Percentiles rank a stretch among this genome's conserved stretches.
phyloP scores from a whole-genome alignment of 2,113 vertebrate genomes.

The Cryptomyrus ogoouensis region DNA sequence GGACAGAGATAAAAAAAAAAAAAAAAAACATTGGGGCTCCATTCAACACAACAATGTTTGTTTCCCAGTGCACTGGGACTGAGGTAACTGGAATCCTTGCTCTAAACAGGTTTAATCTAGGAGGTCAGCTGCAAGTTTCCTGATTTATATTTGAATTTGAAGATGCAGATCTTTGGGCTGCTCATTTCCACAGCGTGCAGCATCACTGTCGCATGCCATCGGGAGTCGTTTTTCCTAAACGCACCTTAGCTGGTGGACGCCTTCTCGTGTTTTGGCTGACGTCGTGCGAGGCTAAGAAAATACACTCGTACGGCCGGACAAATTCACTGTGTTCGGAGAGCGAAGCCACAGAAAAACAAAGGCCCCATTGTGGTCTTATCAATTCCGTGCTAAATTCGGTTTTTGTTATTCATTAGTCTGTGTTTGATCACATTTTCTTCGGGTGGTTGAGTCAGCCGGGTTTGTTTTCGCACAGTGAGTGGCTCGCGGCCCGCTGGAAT shows the following conservation, averaged over 20 bases:
- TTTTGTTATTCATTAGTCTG: conserved; percentile 11
- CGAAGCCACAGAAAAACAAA: not conserved
- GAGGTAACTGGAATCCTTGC: not conserved
- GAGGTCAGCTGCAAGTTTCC: not conserved
- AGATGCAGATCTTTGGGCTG: not conserved
- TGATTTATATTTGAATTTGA: not conserved
- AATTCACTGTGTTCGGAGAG: not conserved
- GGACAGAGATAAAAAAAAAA: not conserved
- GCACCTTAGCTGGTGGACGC: not conserved
- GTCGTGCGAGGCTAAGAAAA: not conserved
- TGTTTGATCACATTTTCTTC: not conserved
- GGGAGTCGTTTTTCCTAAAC: not conserved
- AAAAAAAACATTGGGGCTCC: not conserved
- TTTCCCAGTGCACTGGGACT: not conserved
- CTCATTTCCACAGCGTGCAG: not conserved
- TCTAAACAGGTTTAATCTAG: not conserved
- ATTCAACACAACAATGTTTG: not conserved
- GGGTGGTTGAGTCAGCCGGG: not conserved
- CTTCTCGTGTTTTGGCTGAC: not conserved
- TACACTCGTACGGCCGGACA: not conserved
- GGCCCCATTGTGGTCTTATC: not conserved
- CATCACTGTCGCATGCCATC: not conserved
- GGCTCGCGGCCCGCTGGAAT: not conserved
- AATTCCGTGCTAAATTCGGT: not conserved
- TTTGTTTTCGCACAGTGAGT: conserved; percentile 6